Evolutionary conservation across 2,888 invertebrate genomes (phyloP), one percentile per base, ranked within the genome.

Genomic region (Heliconius ethilla): DNA sequence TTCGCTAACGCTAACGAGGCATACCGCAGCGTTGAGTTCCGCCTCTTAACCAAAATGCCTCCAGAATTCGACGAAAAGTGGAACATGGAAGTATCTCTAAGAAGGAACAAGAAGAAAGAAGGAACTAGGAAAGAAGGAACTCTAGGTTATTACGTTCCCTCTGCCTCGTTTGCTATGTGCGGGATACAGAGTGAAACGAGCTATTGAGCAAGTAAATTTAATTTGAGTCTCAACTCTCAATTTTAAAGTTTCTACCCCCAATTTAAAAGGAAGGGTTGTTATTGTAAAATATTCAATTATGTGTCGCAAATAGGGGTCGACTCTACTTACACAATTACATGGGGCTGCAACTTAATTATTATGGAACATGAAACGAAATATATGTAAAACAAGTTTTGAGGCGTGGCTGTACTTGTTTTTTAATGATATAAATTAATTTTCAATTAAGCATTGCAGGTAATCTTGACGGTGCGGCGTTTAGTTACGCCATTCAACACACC

Each of bases 341-440:
- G 79, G 80, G 81, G 80, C 69, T 67, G 79, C 76, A 75, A 79
- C 62, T 80, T 80, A 80, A 80, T 80, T 81, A 79, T 75, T 75
- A 74, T 62, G 76, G 69, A 76, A 77, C 62, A 75, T 70, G 76
- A 75, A 67, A 72, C 78, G 76, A 67, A 76, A 77, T 77, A 70
- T 69, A 75, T 67, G 72, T 40, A 69, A 40, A 70, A 75, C 67
- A 51, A 59, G 37, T 75, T 77, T 37, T 45, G 70, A 62, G 29
- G 72, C 65, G 66, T 74, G 33, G 6, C 25, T 66, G 22, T 55
- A 33, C 70, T 70, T 75, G 67, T 0, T 75, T 72, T 73, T 51
- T 5, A 59, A 40, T 73, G 13, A 65, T 22, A 29, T 62, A 59
- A 62, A 51, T 51, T 51, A 51, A 18, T 51, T 18, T 51, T 51